Conservation (phyloP, 2,113 vertebrate species). For the Ovis canadensis region DNA sequence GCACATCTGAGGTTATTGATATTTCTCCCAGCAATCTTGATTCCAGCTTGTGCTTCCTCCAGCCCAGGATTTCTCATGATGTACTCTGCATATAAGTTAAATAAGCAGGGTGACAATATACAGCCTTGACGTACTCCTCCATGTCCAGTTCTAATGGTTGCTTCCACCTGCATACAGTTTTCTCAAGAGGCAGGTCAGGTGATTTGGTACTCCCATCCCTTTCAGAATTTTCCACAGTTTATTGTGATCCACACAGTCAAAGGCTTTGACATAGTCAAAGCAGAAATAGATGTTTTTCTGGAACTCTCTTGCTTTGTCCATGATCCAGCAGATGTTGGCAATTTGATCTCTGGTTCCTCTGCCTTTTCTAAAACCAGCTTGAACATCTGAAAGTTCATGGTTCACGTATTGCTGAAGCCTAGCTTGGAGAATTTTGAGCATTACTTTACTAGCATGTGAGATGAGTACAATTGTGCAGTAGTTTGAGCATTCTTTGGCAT, state of each 20-base stretch:
- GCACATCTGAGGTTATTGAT: neutral
- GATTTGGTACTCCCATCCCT: neutral
- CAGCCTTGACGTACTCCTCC: neutral
- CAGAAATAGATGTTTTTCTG: neutral
- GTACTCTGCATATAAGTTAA: neutral
- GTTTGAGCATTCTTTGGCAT: neutral
- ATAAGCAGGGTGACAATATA: neutral
- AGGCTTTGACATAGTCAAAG: neutral
- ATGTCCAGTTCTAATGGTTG: neutral
- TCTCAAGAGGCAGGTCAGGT: neutral
- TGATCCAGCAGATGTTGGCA: fast-evolving
- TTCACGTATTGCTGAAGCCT: neutral
- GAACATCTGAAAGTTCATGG: neutral
- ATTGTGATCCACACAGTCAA: neutral
- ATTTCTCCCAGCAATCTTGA: neutral
- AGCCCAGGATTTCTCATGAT: neutral
- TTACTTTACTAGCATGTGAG: neutral
- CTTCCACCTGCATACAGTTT: neutral
- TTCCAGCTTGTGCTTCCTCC: neutral
- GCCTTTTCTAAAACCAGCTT: neutral
- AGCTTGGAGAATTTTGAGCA: neutral
- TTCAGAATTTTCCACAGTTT: neutral
- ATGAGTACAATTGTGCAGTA: neutral
- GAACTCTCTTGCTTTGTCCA: neutral
- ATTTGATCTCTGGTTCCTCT: neutral